Conservation (phyloP, 2,797 vertebrate genomes). For the Thalassophryne amazonica region DNA sequence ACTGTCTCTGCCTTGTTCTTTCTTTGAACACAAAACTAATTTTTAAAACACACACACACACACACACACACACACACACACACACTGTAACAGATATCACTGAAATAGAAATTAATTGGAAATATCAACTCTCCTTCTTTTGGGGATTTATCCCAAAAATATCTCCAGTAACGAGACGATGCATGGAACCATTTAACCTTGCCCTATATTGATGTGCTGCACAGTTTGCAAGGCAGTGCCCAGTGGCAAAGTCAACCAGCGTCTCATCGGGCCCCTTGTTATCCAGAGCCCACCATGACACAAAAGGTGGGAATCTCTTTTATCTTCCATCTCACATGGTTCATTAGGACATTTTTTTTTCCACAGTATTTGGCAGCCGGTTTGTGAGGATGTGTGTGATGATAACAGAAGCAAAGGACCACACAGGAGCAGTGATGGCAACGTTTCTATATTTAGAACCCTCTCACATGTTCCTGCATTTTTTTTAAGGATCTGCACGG, state of each 20-base stretch:
- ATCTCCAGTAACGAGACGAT: conserved; percentile 54
- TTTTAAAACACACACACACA: conserved; percentile 2
- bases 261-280: conserved; percentile 70
- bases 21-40: conserved; percentile 5
- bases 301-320: conserved; percentile 64
- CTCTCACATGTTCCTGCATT: conserved; percentile 77
- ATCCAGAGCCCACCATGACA: conserved; percentile 54
- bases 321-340: conserved; percentile 47
- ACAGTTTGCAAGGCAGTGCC: conserved; percentile 56
- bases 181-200: conserved; percentile 71
- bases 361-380: conserved; percentile 14
- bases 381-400: conserved; percentile 29
- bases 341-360: conserved; percentile 39
- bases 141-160: conserved; percentile 57
- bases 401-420: conserved; percentile 36
- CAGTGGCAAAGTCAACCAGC: conserved; percentile 70
- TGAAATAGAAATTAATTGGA: conserved; percentile 41
- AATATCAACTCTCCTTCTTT: conserved; percentile 37
- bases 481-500: conserved; percentile 68
- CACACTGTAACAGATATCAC: conserved; percentile 18
- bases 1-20: too few relatives aligned
- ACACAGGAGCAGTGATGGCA: conserved; percentile 51
- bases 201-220: conserved; percentile 67
- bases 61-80: conserved; percentile 13
- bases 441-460: conserved; percentile 76